Evolutionary conservation across 2,888 invertebrate genomes (phyloP).

Genomic region (Callinectes sapidus): DNA sequence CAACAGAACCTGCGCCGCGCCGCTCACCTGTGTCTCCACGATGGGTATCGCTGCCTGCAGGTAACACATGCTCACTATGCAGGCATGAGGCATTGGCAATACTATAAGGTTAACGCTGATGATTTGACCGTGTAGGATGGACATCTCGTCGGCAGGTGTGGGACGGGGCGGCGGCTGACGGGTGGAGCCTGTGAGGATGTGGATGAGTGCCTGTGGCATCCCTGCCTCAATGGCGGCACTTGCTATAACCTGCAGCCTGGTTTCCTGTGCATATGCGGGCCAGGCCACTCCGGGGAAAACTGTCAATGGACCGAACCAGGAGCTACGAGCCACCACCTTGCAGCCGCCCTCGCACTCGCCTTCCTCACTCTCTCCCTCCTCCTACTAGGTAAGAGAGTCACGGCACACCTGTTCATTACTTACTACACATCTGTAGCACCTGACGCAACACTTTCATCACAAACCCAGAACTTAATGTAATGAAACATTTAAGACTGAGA

Average conservation of each 20-base stretch:
- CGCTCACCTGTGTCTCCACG: conserved; percentile 48
- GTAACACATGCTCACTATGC: background rate
- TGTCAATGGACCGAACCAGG: conserved; percentile 51
- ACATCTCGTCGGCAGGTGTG: conserved; percentile 16
- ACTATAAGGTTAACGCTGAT: too few species aligned
- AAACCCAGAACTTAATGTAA: background rate
- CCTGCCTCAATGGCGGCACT: conserved; percentile 49
- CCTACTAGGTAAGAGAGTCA: conserved; percentile 41
- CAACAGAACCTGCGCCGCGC: conserved; percentile 44
- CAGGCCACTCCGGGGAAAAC: conserved; percentile 43
- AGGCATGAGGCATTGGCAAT: too few species aligned
- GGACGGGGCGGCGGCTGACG: conserved; percentile 40
- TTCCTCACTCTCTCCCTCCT: conserved; percentile 46
- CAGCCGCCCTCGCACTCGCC: conserved; percentile 44
- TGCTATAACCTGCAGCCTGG: conserved; percentile 57
- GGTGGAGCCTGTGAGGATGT: conserved; percentile 42
- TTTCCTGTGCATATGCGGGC: conserved; percentile 55
- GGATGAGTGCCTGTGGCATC: conserved; percentile 45
- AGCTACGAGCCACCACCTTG: conserved; percentile 13
- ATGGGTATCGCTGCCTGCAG: conserved; percentile 43
- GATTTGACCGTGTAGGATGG: background rate
- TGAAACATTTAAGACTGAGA: background rate
- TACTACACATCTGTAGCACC: background rate
- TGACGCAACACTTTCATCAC: too few species aligned
- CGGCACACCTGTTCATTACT: background rate